Base-by-base conservation (phyloP, 2,113 vertebrate species). In the Misgurnus mizolepis region DNA sequence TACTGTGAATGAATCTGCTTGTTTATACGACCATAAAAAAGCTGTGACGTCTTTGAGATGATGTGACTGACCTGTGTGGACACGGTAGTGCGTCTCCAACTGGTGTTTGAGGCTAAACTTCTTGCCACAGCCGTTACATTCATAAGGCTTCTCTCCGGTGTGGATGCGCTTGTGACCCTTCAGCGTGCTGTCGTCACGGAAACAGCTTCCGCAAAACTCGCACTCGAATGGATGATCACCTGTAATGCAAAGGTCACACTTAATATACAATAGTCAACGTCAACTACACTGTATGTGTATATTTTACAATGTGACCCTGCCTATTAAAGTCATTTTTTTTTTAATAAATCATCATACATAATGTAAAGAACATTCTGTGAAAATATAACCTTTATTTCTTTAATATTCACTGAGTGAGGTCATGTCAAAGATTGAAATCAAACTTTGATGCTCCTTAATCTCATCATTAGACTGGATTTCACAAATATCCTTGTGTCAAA, bases 41-140 rank as follows among this genome's bases (percentile, higher is more conserved):
- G n/a, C 40, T 45, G 4, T 9, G 43, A 65, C 5, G 17, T n/a
- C 11, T 76, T 5, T 22, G 10, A 66, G 41, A 68, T 40, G 67
- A 82, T 39, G n/a, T 18, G 70, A 50, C 90, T 88, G 80, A 99
- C 97, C 97, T 93, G 97, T 99, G 84, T 99, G 97, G 58, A 99
- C 95, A 6, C 98, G 92, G 86, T 99, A 99, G 93, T 99, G 98
- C 4, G 98, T 99, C 95, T 99, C 97, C 85, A 99, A 93, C 93
- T 99, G 98, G 90, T 99, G 98, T 87, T 98, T 98, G 79, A 99
- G 96, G 90, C 97, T 99, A 93, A 99, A 99, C 89, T 96, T 96
- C 91, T 99, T 99, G 83, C 98, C 97, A 0, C 98, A 99, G 88
- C 97, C 96, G 0, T 99, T 98, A 89, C 96, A 98, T 83, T 97